phyloP scores from a whole-genome alignment of 1,140 invertebrate species.

The Branchinecta lynchi region DNA sequence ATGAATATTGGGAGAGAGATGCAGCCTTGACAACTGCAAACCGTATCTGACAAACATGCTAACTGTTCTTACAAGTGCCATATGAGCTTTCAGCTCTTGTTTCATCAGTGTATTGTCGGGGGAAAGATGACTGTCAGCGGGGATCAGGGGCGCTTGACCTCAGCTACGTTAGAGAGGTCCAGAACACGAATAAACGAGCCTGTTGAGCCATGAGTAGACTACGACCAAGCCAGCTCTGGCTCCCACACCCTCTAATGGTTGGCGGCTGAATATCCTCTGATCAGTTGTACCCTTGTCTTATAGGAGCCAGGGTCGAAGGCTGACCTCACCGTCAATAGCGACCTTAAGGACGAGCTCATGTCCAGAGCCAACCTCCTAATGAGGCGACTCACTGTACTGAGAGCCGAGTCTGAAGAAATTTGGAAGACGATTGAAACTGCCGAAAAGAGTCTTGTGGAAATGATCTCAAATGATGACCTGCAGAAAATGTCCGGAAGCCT shows the following conservation, averaged over 20 bases:
- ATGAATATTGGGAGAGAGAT: too few relatives aligned
- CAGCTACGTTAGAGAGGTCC: too few relatives aligned
- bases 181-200: too few relatives aligned
- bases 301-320: slow-evolving; percentile 22
- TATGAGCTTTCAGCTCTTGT: too few relatives aligned
- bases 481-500: not conserved
- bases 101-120: too few relatives aligned
- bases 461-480: slow-evolving; percentile 62
- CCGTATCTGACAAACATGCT: too few relatives aligned
- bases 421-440: slow-evolving; percentile 92
- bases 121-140: too few relatives aligned
- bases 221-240: not conserved
- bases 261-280: slow-evolving; percentile 21
- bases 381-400: slow-evolving; percentile 55
- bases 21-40: too few relatives aligned
- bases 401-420: slow-evolving; percentile 80
- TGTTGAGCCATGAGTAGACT: too few relatives aligned
- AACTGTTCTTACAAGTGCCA: too few relatives aligned
- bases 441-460: slow-evolving; percentile 67
- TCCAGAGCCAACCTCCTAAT: slow-evolving; percentile 61
- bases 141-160: too few relatives aligned
- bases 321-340: slow-evolving; percentile 17
- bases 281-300: not conserved
- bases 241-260: not conserved
- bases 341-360: slow-evolving; percentile 61